A percentile compares a stretch with the other conserved stretches of the same genome.
These are phyloP conservation scores for Sphaeridia pumilis DNA, from an alignment of 2,888 invertebrate species.

Conservation along the genomic window DNA sequence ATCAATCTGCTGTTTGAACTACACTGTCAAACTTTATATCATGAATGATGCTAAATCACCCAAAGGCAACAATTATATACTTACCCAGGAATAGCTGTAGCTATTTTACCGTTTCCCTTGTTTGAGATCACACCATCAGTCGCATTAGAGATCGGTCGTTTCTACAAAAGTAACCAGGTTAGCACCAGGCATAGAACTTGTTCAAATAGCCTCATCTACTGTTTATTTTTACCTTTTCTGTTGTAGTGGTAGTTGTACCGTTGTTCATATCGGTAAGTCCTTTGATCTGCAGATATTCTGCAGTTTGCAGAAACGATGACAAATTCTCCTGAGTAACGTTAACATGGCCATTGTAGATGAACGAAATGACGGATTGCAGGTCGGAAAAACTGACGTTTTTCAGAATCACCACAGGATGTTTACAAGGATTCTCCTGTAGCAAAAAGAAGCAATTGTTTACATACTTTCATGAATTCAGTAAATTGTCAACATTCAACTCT, in stretches of 20 bases:
- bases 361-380: conserved; percentile 62
- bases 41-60: no score
- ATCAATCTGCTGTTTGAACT: no score
- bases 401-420: conserved; percentile 68
- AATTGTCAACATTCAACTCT: background rate
- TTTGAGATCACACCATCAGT: no score
- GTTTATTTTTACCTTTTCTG: no score
- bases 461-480: background rate
- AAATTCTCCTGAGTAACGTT: conserved; percentile 67
- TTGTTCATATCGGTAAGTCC: conserved; percentile 55
- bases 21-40: no score
- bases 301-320: conserved; percentile 64
- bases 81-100: no score
- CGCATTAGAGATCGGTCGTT: no score
- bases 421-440: conserved; percentile 59
- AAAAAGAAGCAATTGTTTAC: background rate
- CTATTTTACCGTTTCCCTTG: no score
- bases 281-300: conserved; percentile 62
- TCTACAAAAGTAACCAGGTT: no score
- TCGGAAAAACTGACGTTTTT: conserved; percentile 66
- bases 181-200: no score
- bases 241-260: conserved; percentile 5
- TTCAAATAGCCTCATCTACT: no score
- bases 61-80: no score
- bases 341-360: conserved; percentile 72